Evolutionary conservation across 2,888 invertebrate genomes (phyloP).

Genomic region (Slavum lentiscoides): DNA sequence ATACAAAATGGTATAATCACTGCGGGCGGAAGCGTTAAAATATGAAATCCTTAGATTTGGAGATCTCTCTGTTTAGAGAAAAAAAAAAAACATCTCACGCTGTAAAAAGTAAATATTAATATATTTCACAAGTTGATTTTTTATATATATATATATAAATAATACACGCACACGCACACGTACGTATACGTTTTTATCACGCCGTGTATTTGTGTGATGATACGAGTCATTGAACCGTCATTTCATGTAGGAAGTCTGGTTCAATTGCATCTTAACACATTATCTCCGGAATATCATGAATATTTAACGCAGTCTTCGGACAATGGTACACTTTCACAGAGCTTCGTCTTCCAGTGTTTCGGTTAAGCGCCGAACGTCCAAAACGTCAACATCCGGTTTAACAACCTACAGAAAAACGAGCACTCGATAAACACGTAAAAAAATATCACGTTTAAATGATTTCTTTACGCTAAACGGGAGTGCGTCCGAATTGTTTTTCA

Average conservation of each 20-base stretch:
- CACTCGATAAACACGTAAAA: neutral
- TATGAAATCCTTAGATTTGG: too few relatives aligned
- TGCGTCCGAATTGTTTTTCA: too few relatives aligned
- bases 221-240: neutral
- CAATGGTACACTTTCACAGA: constrained; percentile 23
- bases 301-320: neutral
- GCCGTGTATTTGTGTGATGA: neutral
- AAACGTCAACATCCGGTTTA: constrained; percentile 16
- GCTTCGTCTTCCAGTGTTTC: constrained; percentile 1
- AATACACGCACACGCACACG: too few relatives aligned
- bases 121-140: too few relatives aligned
- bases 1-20: too few relatives aligned
- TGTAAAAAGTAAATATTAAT: too few relatives aligned
- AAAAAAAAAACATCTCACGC: too few relatives aligned
- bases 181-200: neutral
- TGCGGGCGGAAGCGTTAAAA: too few relatives aligned
- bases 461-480: neutral
- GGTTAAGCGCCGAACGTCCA: neutral
- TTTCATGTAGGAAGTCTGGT: neutral
- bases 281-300: neutral
- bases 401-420: neutral
- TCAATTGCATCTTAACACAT: neutral
- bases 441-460: neutral
- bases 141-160: neutral
- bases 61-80: too few relatives aligned